Percentiles rank a stretch among this genome's conserved stretches.
Evolutionary conservation across 2,888 invertebrate genomes (phyloP).

Genomic region (Silvanus unidentatus): DNA sequence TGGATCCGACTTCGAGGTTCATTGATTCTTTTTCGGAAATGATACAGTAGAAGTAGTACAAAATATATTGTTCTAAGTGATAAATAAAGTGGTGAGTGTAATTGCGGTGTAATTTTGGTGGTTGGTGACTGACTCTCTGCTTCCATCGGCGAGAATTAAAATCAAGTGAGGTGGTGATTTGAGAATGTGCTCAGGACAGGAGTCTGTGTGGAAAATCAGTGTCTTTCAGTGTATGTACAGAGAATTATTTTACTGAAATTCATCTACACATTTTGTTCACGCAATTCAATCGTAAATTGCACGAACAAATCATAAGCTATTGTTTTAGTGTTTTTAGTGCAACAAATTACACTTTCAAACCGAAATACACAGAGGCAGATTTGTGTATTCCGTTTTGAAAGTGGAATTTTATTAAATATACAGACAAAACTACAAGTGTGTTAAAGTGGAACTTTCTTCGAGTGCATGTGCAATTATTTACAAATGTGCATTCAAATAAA

Average conservation of each 20-base stretch:
- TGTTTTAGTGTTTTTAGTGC: constrained; percentile 2
- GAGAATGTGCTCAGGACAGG: constrained; percentile 48
- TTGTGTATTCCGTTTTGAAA: too few relatives aligned
- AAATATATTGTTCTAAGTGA: neutral
- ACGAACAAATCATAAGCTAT: too few relatives aligned
- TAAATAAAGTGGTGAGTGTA: constrained; percentile 2
- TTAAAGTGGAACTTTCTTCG: neutral
- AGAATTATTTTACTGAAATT: neutral
- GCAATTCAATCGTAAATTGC: too few relatives aligned
- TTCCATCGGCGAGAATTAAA: constrained; percentile 36
- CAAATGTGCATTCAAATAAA: constrained; percentile 25
- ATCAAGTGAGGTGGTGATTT: constrained; percentile 48
- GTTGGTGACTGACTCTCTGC: constrained; percentile 6
- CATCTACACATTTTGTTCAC: too few relatives aligned
- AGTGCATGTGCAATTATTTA: constrained; percentile 31
- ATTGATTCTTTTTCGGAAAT: too few relatives aligned
- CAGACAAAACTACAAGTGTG: too few relatives aligned
- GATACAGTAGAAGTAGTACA: too few relatives aligned
- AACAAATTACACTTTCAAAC: too few relatives aligned
- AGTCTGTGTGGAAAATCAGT: constrained; percentile 45
- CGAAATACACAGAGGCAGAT: too few relatives aligned
- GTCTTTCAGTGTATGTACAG: constrained; percentile 39
- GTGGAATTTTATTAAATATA: too few relatives aligned
- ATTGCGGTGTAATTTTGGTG: constrained; percentile 15
- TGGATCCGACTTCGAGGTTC: too few relatives aligned